Base-by-base conservation (phyloP, 2,113 vertebrate species). In the Lota lota region DNA sequence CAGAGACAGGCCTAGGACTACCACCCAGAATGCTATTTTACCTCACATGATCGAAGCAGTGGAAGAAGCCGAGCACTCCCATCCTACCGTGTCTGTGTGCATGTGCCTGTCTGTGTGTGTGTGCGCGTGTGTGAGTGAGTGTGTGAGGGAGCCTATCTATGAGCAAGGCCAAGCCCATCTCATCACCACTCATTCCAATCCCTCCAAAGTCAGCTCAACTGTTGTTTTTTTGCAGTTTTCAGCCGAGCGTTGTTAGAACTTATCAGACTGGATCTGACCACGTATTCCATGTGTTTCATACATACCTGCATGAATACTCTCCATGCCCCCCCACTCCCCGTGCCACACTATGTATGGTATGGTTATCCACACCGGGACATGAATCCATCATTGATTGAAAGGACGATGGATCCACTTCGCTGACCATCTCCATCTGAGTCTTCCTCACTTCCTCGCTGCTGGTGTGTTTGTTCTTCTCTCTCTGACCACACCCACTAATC, bases 1-100 rank as follows among this genome's bases (percentile, higher is more conserved):
- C 88, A 87, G 84, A 86, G 72, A 86, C 72, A 79, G 82, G 87
- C 83, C 53, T 47, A 70, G 50, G 71, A 72, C 71, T 70, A 66
- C 69, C 75, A 15, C 22, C 63, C 51, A 57, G 62, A 69, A 64
- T n/a, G 19, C 5, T 11, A 11, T 61, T 15, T 16, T 22, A 28
- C 11, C 18, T 10, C 8, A 20, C 19, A 15, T 47, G 53, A 15
- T 22, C 15, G 17, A n/a, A 53, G 53, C 53, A 22, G 16, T 60
- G 54, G 18, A 68, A 47, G 67, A 71, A 60, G 21, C 50, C 58
- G 1, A 14, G 1, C 19, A 24, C 21, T 59, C n/a, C n/a, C n/a
- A 22, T 59, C 58, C 19, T 21, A 12, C n/a, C 19, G 1, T 18
- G 12, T 21, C 14, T 22, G 47, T 66, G 16, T 70, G 3, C 65